phyloP scores from a whole-genome alignment of 2,888 invertebrate genomes.

The Cosmia pyralina region DNA sequence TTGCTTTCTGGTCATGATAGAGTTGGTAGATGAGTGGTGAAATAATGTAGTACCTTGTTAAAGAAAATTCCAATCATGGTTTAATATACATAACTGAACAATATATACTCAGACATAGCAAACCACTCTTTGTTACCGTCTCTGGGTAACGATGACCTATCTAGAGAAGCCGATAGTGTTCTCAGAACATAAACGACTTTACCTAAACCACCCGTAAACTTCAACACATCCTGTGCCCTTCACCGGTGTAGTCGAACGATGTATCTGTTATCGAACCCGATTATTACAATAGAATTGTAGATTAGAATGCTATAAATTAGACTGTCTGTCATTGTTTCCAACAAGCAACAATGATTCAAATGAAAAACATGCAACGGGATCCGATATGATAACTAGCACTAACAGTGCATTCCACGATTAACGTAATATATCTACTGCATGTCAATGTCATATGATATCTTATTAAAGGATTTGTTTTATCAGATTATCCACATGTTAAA shows the following conservation, averaged over 20 bases:
- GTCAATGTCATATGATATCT: conserved; percentile 45
- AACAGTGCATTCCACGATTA: conserved; percentile 45
- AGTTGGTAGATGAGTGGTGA: conserved; percentile 24
- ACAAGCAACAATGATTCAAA: conserved; percentile 37
- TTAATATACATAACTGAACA: conserved; percentile 14
- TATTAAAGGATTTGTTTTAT: conserved; percentile 51
- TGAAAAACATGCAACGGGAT: conserved; percentile 39
- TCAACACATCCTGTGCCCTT: background rate
- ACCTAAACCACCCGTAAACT: background rate
- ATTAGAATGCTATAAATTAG: background rate
- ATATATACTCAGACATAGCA: conserved; percentile 9
- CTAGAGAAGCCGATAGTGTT: conserved; percentile 4
- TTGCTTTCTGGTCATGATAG: conserved; percentile 29
- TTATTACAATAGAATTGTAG: background rate
- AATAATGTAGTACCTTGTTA: conserved; percentile 29
- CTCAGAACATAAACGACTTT: background rate
- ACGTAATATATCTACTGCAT: conserved; percentile 32
- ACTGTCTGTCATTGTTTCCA: background rate
- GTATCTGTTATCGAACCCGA: background rate
- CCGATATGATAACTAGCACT: conserved; percentile 53
- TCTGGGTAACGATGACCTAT: background rate
- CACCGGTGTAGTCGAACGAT: background rate
- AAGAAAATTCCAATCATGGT: conserved; percentile 30
- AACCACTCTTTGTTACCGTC: background rate
- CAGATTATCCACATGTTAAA: conserved; percentile 29